phyloP scores from a whole-genome alignment of 2,888 invertebrate species.

The Leuctra nigra region DNA sequence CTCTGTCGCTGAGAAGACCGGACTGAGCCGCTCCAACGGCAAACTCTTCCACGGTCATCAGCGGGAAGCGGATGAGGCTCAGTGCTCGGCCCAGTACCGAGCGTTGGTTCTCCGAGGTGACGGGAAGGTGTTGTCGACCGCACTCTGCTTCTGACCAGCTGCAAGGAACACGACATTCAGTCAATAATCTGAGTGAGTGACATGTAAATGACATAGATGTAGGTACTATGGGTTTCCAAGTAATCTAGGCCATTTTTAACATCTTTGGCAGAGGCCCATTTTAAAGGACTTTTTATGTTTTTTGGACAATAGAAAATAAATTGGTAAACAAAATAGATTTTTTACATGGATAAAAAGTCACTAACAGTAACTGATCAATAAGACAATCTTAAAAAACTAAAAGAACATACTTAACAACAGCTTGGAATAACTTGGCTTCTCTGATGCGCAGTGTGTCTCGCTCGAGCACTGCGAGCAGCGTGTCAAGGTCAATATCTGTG shows the following conservation, averaged over 20 bases:
- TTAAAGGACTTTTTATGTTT: not conserved
- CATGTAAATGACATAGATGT: too few species aligned
- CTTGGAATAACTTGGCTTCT: slow-evolving; percentile 71
- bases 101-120: slow-evolving; percentile 61
- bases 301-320: not conserved
- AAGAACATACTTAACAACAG: slow-evolving; percentile 49
- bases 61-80: slow-evolving; percentile 67
- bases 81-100: slow-evolving; percentile 62
- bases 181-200: too few species aligned
- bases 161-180: slow-evolving; percentile 20
- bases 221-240: slow-evolving; percentile 1
- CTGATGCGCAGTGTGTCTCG: slow-evolving; percentile 71
- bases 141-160: slow-evolving; percentile 74
- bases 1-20: slow-evolving; percentile 65
- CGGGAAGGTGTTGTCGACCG: slow-evolving; percentile 54
- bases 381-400: not conserved
- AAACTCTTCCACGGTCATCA: slow-evolving; percentile 83
- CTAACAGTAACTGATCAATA: not conserved
- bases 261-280: not conserved
- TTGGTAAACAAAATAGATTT: not conserved
- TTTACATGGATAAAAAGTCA: too few species aligned
- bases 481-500: slow-evolving; percentile 73
- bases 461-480: slow-evolving; percentile 66
- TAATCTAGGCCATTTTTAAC: not conserved
- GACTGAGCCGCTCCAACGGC: slow-evolving; percentile 69